phyloP scores from a whole-genome alignment of 2,797 vertebrate genomes.

The Anas capensis region DNA sequence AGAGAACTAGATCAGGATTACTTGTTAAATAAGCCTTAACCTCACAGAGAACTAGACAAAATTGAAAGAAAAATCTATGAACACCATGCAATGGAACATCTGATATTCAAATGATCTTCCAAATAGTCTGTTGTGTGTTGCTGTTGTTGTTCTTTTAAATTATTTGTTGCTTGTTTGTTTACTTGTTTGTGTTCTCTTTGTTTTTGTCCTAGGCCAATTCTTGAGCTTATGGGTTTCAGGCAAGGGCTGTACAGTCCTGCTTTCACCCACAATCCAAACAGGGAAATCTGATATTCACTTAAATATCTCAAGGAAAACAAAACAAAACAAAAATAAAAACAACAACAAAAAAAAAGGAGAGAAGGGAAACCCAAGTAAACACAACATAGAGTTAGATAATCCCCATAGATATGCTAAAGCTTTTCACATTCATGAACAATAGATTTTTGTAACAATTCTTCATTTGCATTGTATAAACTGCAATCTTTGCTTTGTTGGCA shows the following conservation, averaged over 20 bases:
- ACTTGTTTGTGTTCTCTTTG: not conserved
- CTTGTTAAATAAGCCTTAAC: not conserved
- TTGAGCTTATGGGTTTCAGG: not conserved
- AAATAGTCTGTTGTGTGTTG: not conserved
- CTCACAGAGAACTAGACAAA: not conserved
- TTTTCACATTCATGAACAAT: constrained; percentile 26
- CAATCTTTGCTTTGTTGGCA: constrained; percentile 48
- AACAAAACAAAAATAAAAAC: no score
- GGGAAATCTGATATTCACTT: not conserved
- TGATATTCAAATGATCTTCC: not conserved
- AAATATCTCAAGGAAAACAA: not conserved
- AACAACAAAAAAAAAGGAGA: not conserved
- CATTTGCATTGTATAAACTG: constrained; percentile 53
- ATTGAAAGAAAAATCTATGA: not conserved
- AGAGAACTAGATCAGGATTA: no score
- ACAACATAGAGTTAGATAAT: not conserved
- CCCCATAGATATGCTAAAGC: constrained; percentile 10
- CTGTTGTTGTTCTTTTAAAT: not conserved
- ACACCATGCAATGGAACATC: fast-evolving
- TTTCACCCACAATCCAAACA: not conserved
- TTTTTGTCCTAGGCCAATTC: not conserved
- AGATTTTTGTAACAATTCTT: constrained; percentile 37
- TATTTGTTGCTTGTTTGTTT: not conserved
- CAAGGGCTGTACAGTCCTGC: not conserved
- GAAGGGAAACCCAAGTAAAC: not conserved